Conservation (phyloP, 2,797 vertebrate genomes). For the Corythornis leucogaster region DNA sequence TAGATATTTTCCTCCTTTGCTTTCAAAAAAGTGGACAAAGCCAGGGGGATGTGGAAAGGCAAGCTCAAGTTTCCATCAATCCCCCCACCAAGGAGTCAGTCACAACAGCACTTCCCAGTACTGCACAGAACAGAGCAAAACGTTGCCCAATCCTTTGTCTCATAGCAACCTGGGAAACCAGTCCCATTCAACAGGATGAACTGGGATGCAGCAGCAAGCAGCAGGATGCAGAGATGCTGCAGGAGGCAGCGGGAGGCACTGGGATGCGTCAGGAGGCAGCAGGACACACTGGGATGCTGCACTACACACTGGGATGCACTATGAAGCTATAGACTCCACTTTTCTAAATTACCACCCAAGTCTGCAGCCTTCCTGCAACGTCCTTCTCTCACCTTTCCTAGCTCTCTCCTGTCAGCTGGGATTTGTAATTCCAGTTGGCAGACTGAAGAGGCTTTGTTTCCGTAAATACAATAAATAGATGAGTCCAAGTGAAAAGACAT, state of each 20-base stretch:
- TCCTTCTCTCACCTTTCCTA: neutral
- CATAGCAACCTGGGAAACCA: neutral
- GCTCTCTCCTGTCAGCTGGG: neutral
- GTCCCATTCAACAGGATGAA: neutral
- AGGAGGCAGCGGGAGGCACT: neutral
- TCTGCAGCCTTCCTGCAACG: neutral
- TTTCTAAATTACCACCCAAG: neutral
- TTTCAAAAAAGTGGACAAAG: neutral
- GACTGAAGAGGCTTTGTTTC: neutral
- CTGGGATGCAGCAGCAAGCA: neutral
- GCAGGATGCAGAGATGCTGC: no score
- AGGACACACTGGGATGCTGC: neutral
- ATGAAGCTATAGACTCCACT: neutral
- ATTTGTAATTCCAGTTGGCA: neutral
- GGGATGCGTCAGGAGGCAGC: neutral
- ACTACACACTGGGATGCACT: neutral
- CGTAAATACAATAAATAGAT: neutral
- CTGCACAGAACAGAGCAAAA: neutral
- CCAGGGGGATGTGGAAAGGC: neutral
- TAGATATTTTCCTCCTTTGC: neutral
- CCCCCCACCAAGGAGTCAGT: neutral
- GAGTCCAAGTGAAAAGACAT: neutral
- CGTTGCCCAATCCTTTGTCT: neutral
- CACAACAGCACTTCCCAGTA: neutral
- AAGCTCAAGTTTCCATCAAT: neutral